Conservation (phyloP, 2,888 invertebrate genomes). For the Lymantria monacha region DNA sequence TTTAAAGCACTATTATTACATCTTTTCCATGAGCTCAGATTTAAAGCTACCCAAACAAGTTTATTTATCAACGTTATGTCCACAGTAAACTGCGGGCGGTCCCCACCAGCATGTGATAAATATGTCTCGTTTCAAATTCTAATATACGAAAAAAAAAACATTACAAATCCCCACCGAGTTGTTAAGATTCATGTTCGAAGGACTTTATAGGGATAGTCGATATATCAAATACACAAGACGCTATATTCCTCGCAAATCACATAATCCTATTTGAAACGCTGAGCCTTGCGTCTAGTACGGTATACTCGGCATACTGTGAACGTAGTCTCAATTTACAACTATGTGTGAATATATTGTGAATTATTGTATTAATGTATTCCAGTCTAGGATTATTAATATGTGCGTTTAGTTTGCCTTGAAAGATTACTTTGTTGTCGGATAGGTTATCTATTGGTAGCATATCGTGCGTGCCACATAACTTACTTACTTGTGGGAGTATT, state of each 20-base stretch:
- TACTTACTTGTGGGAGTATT: too few relatives aligned
- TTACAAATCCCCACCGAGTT: conserved; percentile 22
- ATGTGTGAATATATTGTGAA: background rate
- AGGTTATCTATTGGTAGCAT: too few relatives aligned
- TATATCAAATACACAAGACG: conserved; percentile 17
- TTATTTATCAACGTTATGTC: conserved; percentile 6
- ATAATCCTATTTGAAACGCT: conserved; percentile 30
- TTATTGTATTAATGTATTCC: conserved; percentile 1
- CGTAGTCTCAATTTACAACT: conserved; percentile 9
- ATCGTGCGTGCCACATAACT: too few relatives aligned
- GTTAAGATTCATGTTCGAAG: conserved; percentile 18
- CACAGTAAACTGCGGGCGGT: conserved; percentile 8
- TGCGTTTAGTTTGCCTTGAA: too few relatives aligned
- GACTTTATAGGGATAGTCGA: conserved; percentile 2
- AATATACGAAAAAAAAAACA: conserved; percentile 9
- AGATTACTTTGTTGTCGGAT: too few relatives aligned
- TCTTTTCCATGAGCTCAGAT: conserved; percentile 1
- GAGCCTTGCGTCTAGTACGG: conserved; percentile 14
- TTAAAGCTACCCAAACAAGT: background rate
- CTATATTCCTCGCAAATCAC: conserved; percentile 19
- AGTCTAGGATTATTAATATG: background rate
- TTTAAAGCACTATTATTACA: background rate
- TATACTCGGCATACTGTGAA: conserved; percentile 16
- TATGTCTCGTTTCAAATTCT: conserved; percentile 10
- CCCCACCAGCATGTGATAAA: conserved; percentile 13